Percentiles rank a stretch among this genome's conserved stretches.
Evolutionary conservation across 2,797 vertebrate species (phyloP).

Genomic region (Megalops cyprinoides): DNA sequence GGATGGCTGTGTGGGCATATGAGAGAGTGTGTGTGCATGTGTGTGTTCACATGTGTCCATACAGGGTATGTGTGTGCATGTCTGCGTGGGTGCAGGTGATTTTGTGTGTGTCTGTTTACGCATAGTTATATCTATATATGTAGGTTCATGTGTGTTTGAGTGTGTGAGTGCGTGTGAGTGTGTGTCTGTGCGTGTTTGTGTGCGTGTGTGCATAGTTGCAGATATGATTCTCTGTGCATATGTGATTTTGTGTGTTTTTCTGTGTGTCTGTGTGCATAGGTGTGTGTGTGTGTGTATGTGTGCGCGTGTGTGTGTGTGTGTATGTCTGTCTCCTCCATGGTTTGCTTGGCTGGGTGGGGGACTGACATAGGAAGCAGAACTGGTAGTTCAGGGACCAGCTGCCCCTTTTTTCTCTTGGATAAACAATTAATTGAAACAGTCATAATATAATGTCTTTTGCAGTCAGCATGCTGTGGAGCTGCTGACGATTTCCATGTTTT

Average conservation of each 20-base stretch:
- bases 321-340: background rate
- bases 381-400: too few relatives aligned
- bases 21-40: conserved; percentile 9
- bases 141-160: background rate
- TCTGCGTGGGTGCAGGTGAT: background rate
- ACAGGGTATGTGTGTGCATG: background rate
- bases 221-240: conserved; percentile 2
- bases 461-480: background rate
- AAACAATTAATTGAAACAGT: background rate
- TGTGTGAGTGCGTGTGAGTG: background rate
- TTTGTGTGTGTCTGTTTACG: background rate
- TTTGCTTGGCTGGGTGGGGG: background rate
- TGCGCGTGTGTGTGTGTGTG: background rate
- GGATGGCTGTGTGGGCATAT: conserved; percentile 12
- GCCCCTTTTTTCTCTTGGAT: background rate
- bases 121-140: background rate
- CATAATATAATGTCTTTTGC: background rate
- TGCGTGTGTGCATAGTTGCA: background rate
- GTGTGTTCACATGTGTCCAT: background rate
- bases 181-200: conserved; percentile 18
- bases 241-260: background rate
- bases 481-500: background rate
- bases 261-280: background rate
- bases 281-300: conserved; percentile 11
- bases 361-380: background rate